Conservation (phyloP, 2,888 invertebrate genomes). For the Diarsia mendica region DNA sequence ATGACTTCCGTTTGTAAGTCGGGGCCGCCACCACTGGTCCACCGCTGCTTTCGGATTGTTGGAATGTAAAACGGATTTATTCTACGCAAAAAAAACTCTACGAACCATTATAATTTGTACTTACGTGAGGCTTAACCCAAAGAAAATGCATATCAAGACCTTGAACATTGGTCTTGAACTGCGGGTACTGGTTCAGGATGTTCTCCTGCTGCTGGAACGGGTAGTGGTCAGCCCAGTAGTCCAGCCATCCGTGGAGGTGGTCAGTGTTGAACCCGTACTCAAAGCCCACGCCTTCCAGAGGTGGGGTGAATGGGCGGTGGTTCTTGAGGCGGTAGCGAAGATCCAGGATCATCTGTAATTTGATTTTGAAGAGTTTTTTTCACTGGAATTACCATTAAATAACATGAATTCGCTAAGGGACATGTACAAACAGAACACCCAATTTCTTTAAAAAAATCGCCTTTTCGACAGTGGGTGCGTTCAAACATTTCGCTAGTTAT, state of each 20-base stretch:
- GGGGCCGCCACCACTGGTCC: no score
- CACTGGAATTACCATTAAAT: no score
- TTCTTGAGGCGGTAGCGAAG: conserved; percentile 75
- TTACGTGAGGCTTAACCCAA: conserved; percentile 49
- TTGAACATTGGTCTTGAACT: conserved; percentile 94
- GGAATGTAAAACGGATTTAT: neutral
- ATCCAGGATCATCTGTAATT: conserved; percentile 77
- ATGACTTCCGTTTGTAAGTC: no score
- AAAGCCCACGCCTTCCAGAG: conserved; percentile 93
- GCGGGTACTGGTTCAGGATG: conserved; percentile 92
- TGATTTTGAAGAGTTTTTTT: neutral
- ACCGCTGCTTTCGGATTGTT: neutral
- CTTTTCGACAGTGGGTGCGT: no score
- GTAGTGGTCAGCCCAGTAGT: conserved; percentile 94
- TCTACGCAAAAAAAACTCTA: neutral
- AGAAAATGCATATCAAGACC: conserved; percentile 91
- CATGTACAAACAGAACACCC: no score
- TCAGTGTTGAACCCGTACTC: conserved; percentile 95
- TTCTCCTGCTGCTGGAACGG: conserved; percentile 91
- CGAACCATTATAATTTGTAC: neutral
- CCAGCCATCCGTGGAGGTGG: conserved; percentile 91
- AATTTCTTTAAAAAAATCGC: no score
- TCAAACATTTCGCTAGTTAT: no score
- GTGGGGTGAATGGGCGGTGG: conserved; percentile 81
- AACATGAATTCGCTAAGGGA: no score